Evolutionary conservation across 2,888 invertebrate genomes (phyloP), one percentile per base, ranked within the genome.

Genomic region (Diaprepes abbreviatus): DNA sequence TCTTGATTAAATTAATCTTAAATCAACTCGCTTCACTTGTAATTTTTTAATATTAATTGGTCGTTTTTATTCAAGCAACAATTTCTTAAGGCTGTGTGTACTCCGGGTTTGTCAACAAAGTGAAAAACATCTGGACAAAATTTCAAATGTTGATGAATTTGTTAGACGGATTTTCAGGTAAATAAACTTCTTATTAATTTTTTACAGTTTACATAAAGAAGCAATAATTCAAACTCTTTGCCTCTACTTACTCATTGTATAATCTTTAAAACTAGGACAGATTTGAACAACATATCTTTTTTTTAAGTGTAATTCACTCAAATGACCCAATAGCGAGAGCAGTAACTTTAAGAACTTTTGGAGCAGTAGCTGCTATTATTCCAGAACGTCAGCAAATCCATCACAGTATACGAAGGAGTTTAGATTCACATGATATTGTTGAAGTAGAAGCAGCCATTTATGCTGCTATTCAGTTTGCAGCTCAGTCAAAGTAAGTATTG

Each of bases 251-350:
- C n/a, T n/a, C n/a, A n/a, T n/a, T n/a, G 4, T 19, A 21, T n/a
- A 36, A 16, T 9, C 10, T 40, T 24, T n/a, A 17, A 28, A 28
- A 12, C 2, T 28, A 24, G 21, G 6, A 5, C 14, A 7, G 12
- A 36, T 36, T n/a, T n/a, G n/a, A n/a, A n/a, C n/a, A n/a, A n/a
- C n/a, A n/a, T n/a, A n/a, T n/a, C n/a, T n/a, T n/a, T n/a, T n/a
- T n/a, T n/a, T n/a, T n/a, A n/a, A 93, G 94, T 83, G 98, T 98
- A 0, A 93, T 96, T 77, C 96, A 98, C 84, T 96, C 97, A 5
- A 98, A 98, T 83, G 98, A 98, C 85, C 97, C 98, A 0, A 93
- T 97, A 5, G 98, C 98, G 0, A 88, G 98, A 78, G 95, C 97
- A 0, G 85, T 98, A 7, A 95, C 97, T 0, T 84, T 98, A 7